A percentile compares a stretch with the other conserved stretches of the same genome.
Evolutionary conservation across 2,113 vertebrate genomes (phyloP).

Genomic region (Paratilapia polleni): DNA sequence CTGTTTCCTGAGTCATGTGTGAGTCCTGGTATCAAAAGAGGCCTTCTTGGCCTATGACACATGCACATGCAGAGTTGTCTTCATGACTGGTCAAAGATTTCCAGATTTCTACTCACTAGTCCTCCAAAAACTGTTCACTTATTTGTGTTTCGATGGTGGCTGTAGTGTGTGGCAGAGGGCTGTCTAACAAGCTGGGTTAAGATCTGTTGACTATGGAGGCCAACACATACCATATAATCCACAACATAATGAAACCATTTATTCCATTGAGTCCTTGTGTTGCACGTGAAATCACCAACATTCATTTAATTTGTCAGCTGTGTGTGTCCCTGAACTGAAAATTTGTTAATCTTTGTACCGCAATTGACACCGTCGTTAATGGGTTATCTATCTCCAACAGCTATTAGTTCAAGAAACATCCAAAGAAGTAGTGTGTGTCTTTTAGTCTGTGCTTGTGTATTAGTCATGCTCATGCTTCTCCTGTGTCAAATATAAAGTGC

Average conservation of each 20-base stretch:
- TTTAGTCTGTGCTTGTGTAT: neutral
- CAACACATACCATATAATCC: too few relatives aligned
- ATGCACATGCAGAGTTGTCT: neutral
- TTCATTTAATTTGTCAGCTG: accelerated
- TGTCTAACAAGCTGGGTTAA: too few relatives aligned
- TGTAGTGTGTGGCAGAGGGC: too few relatives aligned
- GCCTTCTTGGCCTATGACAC: too few relatives aligned
- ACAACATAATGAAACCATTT: neutral
- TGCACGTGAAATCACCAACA: neutral
- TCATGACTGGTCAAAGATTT: neutral
- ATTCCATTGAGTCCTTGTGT: neutral
- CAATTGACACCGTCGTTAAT: conserved; percentile 4
- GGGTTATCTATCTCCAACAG: neutral
- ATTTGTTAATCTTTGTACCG: neutral
- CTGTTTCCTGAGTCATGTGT: too few relatives aligned
- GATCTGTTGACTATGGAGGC: too few relatives aligned
- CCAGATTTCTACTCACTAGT: neutral
- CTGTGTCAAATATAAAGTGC: neutral
- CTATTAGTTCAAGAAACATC: neutral
- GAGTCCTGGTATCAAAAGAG: too few relatives aligned
- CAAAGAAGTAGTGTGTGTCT: conserved; percentile 19
- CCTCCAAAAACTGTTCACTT: too few relatives aligned
- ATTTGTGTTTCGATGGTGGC: too few relatives aligned
- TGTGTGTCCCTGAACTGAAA: neutral
- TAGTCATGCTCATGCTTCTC: neutral